Conservation (phyloP, 2,113 vertebrate species). For the Microtus oregoni region DNA sequence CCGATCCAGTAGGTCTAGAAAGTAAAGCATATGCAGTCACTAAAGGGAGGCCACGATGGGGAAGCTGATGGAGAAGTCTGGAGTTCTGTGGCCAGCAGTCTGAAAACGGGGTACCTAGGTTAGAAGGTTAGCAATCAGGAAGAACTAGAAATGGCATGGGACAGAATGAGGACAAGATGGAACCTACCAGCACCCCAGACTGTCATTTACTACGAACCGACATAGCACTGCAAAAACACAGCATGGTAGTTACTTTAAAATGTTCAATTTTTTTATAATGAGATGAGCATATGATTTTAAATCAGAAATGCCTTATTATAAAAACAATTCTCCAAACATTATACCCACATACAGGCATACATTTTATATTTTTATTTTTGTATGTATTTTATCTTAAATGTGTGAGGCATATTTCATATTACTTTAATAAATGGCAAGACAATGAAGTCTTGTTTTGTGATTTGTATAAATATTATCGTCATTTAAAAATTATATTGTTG, state of each 20-base stretch:
- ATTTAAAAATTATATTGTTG: conserved; percentile 36
- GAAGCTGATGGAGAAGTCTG: not conserved
- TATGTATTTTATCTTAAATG: not conserved
- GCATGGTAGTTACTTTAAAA: not conserved
- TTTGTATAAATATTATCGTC: conserved; percentile 13
- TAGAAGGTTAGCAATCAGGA: not conserved
- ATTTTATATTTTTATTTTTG: not conserved
- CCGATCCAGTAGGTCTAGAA: not conserved
- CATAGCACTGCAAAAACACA: not conserved
- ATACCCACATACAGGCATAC: not conserved
- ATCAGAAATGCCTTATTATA: not conserved
- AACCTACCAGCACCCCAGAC: not conserved
- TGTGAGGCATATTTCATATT: not conserved
- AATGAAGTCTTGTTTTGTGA: conserved; percentile 41
- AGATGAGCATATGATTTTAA: not conserved
- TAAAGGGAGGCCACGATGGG: not conserved
- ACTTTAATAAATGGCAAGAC: conserved; percentile 38
- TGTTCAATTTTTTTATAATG: not conserved
- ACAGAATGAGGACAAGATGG: not conserved
- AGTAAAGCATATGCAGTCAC: not conserved
- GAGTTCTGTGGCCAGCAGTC: not conserved
- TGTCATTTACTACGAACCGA: not conserved
- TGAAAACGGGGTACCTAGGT: not conserved
- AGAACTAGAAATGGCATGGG: not conserved
- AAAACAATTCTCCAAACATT: not conserved